phyloP scores from a whole-genome alignment of 2,888 invertebrate species.

The Drosophila testacea region DNA sequence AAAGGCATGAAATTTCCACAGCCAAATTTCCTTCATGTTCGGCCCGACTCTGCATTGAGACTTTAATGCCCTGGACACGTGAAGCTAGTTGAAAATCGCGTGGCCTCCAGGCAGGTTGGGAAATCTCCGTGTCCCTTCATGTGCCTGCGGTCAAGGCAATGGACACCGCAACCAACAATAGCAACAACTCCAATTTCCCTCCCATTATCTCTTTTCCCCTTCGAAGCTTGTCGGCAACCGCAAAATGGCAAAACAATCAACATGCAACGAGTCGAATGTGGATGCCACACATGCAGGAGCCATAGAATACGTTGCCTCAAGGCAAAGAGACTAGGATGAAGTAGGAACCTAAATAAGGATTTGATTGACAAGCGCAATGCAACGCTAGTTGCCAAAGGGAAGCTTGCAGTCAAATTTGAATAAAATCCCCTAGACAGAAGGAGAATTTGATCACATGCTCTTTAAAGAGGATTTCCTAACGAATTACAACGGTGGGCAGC shows the following conservation, averaged over 20 bases:
- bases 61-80: conserved; percentile 22
- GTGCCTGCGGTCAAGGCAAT: conserved; percentile 33
- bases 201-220: background rate
- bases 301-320: conserved; percentile 30
- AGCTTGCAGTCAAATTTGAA: conserved; percentile 36
- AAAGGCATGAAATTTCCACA: conserved; percentile 24
- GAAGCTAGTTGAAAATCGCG: conserved; percentile 16
- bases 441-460: conserved; percentile 16
- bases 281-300: conserved; percentile 9
- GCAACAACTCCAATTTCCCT: background rate
- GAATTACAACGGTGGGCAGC: conserved; percentile 1
- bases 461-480: conserved; percentile 29
- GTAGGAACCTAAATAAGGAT: conserved; percentile 23
- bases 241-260: conserved; percentile 80
- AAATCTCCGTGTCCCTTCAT: conserved; percentile 10
- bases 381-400: conserved; percentile 18
- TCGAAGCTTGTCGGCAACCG: conserved; percentile 51
- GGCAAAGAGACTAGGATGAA: conserved; percentile 10
- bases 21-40: conserved; percentile 18
- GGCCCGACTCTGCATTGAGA: conserved; percentile 29
- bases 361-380: conserved; percentile 28
- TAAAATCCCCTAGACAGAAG: background rate
- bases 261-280: conserved; percentile 63
- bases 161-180: conserved; percentile 40
- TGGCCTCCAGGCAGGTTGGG: conserved; percentile 7